phyloP scores from a whole-genome alignment of 2,888 invertebrate species.

The Omphaloscelis lunosa region DNA sequence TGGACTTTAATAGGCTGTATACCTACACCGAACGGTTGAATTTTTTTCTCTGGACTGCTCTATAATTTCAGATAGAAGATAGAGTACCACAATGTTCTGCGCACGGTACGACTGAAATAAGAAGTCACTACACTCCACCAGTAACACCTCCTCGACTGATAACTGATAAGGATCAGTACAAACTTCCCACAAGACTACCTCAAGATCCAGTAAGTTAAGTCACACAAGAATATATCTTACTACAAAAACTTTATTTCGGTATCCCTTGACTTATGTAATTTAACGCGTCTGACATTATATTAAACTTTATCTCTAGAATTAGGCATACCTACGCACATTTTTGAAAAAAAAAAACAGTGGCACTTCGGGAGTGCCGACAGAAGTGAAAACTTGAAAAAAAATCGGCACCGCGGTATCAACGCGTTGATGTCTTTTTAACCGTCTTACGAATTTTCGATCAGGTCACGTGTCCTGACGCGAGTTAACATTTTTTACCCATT shows the following conservation, averaged over 20 bases:
- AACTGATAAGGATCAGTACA: conserved; percentile 82
- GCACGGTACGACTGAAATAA: conserved; percentile 81
- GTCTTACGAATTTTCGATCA: too few species aligned
- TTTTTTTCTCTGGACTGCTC: too few species aligned
- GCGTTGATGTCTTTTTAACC: too few species aligned
- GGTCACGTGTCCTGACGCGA: too few species aligned
- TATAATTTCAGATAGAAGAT: conserved; percentile 75
- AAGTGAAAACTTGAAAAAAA: too few species aligned
- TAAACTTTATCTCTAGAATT: too few species aligned
- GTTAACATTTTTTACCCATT: too few species aligned
- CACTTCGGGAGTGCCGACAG: too few species aligned
- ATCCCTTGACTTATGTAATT: background rate
- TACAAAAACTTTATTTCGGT: background rate
- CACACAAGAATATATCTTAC: background rate
- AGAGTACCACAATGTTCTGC: conserved; percentile 75
- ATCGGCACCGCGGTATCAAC: too few species aligned
- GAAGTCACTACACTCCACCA: conserved; percentile 74
- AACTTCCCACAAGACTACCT: conserved; percentile 73
- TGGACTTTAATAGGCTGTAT: background rate
- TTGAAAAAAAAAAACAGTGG: too few species aligned
- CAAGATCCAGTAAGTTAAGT: conserved; percentile 72
- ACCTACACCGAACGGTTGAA: background rate
- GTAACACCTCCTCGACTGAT: conserved; percentile 72
- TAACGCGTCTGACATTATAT: too few species aligned
- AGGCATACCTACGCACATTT: too few species aligned